Conservation (phyloP, 2,797 vertebrate genomes). For the Enteromius argenteus region DNA sequence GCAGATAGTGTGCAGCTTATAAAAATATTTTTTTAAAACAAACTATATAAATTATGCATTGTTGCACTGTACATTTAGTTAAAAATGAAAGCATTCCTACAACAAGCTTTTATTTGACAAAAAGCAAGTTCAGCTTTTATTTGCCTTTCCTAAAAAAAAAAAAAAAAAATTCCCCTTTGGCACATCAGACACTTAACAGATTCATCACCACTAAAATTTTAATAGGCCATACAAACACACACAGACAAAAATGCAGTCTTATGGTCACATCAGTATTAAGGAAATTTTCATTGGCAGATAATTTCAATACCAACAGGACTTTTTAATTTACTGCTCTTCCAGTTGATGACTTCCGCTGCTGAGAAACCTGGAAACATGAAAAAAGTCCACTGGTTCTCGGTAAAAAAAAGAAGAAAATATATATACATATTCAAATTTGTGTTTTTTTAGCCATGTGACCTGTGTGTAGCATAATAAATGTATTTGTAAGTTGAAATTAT, state of each 20-base stretch:
- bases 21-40: not conserved
- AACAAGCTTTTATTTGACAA: not conserved
- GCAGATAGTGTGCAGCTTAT: slow-evolving; percentile 15
- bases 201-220: not conserved
- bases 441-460: no score
- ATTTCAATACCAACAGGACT: no score
- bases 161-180: not conserved
- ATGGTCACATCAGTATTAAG: no score
- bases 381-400: no score
- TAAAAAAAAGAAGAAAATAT: no score
- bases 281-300: no score
- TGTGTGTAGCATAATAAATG: no score
- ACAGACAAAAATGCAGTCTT: not conserved
- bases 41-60: not conserved
- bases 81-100: not conserved
- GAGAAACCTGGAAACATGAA: no score
- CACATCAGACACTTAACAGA: not conserved
- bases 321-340: no score
- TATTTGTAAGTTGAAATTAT: no score
- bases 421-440: no score
- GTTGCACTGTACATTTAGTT: not conserved
- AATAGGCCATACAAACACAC: not conserved
- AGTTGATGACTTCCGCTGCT: no score
- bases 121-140: not conserved
- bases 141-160: not conserved